Percentiles rank a stretch among this genome's conserved stretches.
Conservation (phyloP, 35 echinoderm and acorn worm species). For the Lytechinus variegatus region DNA sequence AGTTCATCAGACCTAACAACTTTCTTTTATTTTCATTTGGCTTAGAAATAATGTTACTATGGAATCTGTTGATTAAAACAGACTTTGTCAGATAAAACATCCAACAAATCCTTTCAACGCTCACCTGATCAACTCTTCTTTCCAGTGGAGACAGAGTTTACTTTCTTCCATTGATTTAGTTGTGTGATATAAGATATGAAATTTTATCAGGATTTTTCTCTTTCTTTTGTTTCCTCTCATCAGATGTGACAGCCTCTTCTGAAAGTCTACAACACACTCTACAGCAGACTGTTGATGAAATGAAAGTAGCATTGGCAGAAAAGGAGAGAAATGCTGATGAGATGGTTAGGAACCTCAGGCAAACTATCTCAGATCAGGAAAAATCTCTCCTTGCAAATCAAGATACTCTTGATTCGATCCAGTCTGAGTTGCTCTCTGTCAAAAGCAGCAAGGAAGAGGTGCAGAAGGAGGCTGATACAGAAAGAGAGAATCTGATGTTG, state of each 20-base stretch:
- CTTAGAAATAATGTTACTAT: no score
- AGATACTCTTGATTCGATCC: slow-evolving; percentile 62
- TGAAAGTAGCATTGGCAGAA: slow-evolving; percentile 40
- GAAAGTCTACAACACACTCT: not conserved
- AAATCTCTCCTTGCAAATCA: not conserved
- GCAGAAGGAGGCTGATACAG: slow-evolving; percentile 24
- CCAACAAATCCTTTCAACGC: no score
- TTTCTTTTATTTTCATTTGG: no score
- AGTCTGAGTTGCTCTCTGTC: not conserved
- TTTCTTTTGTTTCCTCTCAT: not conserved
- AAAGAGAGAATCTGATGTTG: slow-evolving; percentile 45
- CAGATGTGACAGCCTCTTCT: not conserved
- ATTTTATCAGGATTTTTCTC: not conserved
- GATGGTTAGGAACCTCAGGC: slow-evolving; percentile 44
- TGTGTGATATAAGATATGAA: not conserved
- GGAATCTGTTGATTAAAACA: no score
- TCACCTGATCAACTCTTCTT: no score
- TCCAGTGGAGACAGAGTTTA: no score
- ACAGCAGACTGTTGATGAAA: slow-evolving; percentile 36
- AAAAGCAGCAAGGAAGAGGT: slow-evolving; percentile 21
- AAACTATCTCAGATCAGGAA: slow-evolving; percentile 40
- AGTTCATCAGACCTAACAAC: no score
- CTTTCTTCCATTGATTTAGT: no score
- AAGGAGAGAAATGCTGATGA: slow-evolving; percentile 43
- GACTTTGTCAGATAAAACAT: no score